A percentile compares a stretch with the other conserved stretches of the same genome.
Conservation (phyloP, 1,140 invertebrate species). For the Drosophila kepulauana region DNA sequence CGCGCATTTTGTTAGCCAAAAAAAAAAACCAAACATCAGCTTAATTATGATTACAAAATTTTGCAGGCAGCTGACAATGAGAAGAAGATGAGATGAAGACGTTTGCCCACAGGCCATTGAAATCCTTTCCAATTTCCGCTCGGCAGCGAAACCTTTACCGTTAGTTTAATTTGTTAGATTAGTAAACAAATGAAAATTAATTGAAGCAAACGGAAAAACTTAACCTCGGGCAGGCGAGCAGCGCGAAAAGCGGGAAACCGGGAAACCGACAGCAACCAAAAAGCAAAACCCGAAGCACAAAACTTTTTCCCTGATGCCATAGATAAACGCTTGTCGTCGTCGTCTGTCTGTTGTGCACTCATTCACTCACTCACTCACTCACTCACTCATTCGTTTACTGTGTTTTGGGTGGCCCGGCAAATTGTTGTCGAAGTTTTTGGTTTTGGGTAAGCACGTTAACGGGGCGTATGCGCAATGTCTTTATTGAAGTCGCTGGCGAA, state of each 20-base stretch:
- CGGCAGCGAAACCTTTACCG: constrained; percentile 56
- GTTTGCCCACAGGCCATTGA: neutral
- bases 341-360: constrained; percentile 19
- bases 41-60: constrained; percentile 49
- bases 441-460: constrained; percentile 28
- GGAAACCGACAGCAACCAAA: no score
- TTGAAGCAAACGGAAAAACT: constrained; percentile 84
- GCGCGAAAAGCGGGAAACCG: neutral
- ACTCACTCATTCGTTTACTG: neutral
- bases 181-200: constrained; percentile 84
- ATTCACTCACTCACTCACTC: neutral
- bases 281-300: constrained; percentile 14
- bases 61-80: constrained; percentile 34
- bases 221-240: constrained; percentile 66
- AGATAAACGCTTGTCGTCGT: constrained; percentile 74
- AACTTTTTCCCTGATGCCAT: constrained; percentile 62
- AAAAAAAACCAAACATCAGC: constrained; percentile 5
- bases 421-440: constrained; percentile 63
- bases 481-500: constrained; percentile 42
- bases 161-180: constrained; percentile 84
- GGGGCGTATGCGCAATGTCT: constrained; percentile 64
- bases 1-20: neutral
- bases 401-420: constrained; percentile 52
- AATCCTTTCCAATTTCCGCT: no score
- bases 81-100: neutral